Conservation (phyloP, 2,888 invertebrate genomes). For the Epirrita christyi region DNA sequence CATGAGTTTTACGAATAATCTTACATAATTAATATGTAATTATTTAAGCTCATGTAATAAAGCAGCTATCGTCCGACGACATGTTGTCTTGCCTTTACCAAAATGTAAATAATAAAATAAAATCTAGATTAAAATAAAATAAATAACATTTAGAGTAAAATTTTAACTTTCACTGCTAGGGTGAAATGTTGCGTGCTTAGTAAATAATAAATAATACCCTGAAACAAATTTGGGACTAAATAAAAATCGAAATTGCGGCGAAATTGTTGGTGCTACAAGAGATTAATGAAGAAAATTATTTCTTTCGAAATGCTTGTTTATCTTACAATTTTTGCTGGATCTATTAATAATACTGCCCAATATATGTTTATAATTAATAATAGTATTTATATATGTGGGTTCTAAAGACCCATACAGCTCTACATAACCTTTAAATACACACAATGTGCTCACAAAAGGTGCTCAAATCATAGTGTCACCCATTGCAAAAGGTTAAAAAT, state of each 20-base stretch:
- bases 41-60: constrained; percentile 19
- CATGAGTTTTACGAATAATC: constrained; percentile 13
- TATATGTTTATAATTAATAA: not conserved
- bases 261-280: not conserved
- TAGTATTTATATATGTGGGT: not conserved
- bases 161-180: constrained; percentile 26
- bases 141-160: constrained; percentile 33
- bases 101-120: constrained; percentile 44
- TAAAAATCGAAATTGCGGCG: not conserved
- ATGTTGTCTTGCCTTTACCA: constrained; percentile 70
- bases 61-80: constrained; percentile 75
- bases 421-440: too few species aligned
- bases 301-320: not conserved
- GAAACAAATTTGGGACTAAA: not conserved
- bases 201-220: not conserved
- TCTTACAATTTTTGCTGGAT: not conserved
- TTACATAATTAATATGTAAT: constrained; percentile 10
- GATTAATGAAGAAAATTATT: not conserved
- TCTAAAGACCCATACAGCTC: not conserved
- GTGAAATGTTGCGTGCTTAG: constrained; percentile 12
- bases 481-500: constrained; percentile 8
- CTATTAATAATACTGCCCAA: not conserved
- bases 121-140: constrained; percentile 11
- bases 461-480: constrained; percentile 20
- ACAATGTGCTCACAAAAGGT: constrained; percentile 2